Conservation (phyloP, 2,797 vertebrate species). For the Gallirallus australis region DNA sequence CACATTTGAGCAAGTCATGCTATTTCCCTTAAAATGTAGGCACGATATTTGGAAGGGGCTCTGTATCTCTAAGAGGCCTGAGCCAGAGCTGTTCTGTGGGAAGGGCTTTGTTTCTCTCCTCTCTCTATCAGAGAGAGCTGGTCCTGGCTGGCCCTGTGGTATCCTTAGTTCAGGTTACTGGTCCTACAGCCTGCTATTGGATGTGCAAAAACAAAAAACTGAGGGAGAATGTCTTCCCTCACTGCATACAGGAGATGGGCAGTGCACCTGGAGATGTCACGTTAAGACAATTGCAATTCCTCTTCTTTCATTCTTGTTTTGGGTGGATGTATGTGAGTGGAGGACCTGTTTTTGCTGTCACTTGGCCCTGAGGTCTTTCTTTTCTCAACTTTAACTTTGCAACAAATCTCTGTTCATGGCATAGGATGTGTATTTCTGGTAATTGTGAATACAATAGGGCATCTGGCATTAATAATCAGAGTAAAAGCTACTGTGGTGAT, state of each 20-base stretch:
- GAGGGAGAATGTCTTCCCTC: neutral
- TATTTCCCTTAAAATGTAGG: neutral
- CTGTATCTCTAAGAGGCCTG: neutral
- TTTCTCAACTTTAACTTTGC: neutral
- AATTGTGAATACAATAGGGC: neutral
- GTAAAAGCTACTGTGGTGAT: neutral
- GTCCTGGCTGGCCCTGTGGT: neutral
- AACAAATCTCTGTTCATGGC: neutral
- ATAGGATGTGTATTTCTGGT: neutral
- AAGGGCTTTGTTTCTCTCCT: neutral
- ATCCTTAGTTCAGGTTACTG: neutral
- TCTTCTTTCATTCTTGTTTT: neutral
- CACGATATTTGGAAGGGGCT: neutral
- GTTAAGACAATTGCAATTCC: neutral
- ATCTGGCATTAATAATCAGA: slow-evolving; percentile 34
- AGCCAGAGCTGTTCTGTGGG: neutral
- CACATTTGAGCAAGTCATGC: neutral
- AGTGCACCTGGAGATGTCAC: neutral
- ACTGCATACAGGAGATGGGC: neutral
- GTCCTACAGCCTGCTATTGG: neutral
- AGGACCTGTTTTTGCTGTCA: neutral
- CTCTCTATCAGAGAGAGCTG: neutral
- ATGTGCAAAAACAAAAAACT: neutral
- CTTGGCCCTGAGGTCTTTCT: neutral
- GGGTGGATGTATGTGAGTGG: neutral